These are phyloP conservation scores for Gallinago paraguaiae DNA, from an alignment of 2,113 vertebrate genomes.

Conservation along the genomic window DNA sequence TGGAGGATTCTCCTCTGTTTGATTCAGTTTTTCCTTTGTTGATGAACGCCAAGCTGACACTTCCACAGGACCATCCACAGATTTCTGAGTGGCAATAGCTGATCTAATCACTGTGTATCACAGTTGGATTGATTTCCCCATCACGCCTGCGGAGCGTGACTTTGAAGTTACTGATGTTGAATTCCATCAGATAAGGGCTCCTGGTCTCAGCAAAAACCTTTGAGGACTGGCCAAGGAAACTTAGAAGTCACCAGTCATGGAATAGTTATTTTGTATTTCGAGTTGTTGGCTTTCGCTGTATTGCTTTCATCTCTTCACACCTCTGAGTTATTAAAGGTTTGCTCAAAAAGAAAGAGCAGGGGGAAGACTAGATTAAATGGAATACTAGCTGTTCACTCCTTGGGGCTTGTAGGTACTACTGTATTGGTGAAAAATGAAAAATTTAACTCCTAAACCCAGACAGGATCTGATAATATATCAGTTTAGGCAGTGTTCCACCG, in stretches of 20 bases:
- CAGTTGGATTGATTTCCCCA: background rate
- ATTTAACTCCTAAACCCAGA: background rate
- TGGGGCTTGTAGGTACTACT: background rate
- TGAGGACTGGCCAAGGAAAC: slow-evolving; percentile 46
- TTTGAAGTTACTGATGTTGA: slow-evolving; percentile 53
- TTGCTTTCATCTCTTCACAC: slow-evolving; percentile 20
- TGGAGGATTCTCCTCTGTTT: background rate
- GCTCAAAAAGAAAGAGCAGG: background rate
- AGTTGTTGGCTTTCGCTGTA: background rate
- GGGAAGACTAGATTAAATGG: background rate
- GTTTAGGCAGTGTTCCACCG: background rate
- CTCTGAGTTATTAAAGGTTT: slow-evolving; percentile 14
- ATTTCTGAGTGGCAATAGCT: background rate
- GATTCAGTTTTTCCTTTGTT: background rate
- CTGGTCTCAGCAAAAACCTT: slow-evolving; percentile 42
- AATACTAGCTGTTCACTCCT: background rate
- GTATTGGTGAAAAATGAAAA: background rate
- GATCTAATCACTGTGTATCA: background rate
- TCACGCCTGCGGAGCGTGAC: background rate
- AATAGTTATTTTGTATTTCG: background rate
- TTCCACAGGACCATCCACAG: background rate
- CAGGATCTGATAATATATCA: background rate
- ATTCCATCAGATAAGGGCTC: slow-evolving; percentile 53
- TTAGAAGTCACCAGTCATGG: background rate
- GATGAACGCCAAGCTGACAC: background rate